phyloP scores from a whole-genome alignment of 2,888 invertebrate genomes.

The Lucinisca nassula region DNA sequence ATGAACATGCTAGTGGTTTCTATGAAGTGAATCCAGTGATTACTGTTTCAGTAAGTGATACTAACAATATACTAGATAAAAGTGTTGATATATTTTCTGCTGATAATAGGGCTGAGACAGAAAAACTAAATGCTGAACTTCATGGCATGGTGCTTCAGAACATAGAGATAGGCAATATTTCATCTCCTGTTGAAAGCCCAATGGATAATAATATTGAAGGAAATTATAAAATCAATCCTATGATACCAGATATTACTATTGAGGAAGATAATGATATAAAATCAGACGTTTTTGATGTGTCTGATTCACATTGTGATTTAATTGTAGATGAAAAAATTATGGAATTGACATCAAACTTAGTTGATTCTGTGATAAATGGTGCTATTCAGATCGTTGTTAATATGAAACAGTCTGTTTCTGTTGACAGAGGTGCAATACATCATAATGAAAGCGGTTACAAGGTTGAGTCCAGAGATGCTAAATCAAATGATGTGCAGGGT shows the following conservation, averaged over 20 bases:
- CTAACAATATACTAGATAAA: slow-evolving; percentile 20
- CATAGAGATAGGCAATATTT: slow-evolving; percentile 60
- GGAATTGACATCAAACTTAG: neutral
- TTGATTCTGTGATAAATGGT: neutral
- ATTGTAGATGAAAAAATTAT: neutral
- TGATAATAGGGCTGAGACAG: slow-evolving; percentile 36
- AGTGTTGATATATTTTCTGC: neutral
- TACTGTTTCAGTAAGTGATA: slow-evolving; percentile 31
- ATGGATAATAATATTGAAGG: slow-evolving; percentile 52
- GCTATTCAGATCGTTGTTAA: neutral
- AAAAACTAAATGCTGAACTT: slow-evolving; percentile 55
- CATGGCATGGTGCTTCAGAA: slow-evolving; percentile 64
- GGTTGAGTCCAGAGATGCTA: too few relatives aligned
- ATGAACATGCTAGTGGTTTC: slow-evolving; percentile 62
- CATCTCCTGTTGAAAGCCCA: slow-evolving; percentile 66
- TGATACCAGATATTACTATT: slow-evolving; percentile 44
- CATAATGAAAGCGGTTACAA: neutral
- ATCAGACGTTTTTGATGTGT: neutral
- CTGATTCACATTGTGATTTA: neutral
- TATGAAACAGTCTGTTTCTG: neutral
- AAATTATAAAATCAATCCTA: slow-evolving; percentile 58
- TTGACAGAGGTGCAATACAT: neutral
- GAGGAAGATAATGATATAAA: slow-evolving; percentile 9
- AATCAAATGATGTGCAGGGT: too few relatives aligned
- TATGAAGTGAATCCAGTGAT: slow-evolving; percentile 59